phyloP scores from a whole-genome alignment of 2,113 vertebrate species.

The Phalacrocorax carbo region DNA sequence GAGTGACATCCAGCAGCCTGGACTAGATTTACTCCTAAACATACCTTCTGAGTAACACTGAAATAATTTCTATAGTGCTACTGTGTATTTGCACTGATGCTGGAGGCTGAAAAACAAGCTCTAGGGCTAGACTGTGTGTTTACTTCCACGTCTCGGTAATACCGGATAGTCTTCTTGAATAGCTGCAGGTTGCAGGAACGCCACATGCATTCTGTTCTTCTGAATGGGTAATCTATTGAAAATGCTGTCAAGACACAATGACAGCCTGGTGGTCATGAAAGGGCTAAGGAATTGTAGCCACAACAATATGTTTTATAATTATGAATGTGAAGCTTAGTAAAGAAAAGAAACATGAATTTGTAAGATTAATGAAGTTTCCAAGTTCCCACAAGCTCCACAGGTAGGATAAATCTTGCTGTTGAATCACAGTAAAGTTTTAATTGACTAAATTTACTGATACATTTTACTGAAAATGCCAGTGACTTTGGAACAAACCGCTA shows the following conservation, averaged over 20 bases:
- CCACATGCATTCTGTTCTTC: fast-evolving
- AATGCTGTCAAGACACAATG: background rate
- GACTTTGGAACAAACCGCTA: background rate
- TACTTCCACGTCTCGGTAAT: background rate
- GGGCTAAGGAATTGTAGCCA: background rate
- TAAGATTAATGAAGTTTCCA: background rate
- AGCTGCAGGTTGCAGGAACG: background rate
- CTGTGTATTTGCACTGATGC: background rate
- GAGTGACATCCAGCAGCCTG: background rate
- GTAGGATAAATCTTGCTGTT: background rate
- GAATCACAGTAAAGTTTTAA: slow-evolving; percentile 16
- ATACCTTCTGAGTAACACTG: background rate
- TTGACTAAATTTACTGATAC: background rate
- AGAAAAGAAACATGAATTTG: background rate
- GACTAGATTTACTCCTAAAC: background rate
- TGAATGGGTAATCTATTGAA: background rate
- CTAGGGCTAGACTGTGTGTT: background rate
- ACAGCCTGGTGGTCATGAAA: background rate
- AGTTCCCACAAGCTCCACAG: background rate
- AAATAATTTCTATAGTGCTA: background rate
- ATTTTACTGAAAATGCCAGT: background rate
- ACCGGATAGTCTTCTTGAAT: no score
- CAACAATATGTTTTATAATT: background rate
- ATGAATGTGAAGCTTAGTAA: background rate
- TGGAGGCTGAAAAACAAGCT: background rate